These are phyloP conservation scores for Centroberyx gerrardi DNA, from an alignment of 2,797 vertebrate genomes.

Conservation along the genomic window DNA sequence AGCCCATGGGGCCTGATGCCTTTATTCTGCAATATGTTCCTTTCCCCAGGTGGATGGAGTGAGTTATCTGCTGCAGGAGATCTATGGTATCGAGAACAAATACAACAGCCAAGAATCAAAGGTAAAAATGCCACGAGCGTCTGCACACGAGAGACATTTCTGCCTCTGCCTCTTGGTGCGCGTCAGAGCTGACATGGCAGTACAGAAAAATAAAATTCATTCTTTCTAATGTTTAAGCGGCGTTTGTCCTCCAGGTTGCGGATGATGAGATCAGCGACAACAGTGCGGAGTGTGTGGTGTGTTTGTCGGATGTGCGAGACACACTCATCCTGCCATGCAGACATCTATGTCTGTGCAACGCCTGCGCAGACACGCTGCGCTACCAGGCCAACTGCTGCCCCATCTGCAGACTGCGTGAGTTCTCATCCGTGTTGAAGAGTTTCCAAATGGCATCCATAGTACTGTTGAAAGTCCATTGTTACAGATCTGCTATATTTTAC, in stretches of 20 bases:
- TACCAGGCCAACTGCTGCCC: conserved; percentile 99
- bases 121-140: conserved; percentile 71
- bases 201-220: background rate
- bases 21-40: conserved; percentile 45
- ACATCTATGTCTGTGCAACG: conserved; percentile 96
- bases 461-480: background rate
- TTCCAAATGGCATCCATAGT: background rate
- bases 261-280: conserved; percentile 99
- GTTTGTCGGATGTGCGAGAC: conserved; percentile 96
- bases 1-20: conserved; percentile 2
- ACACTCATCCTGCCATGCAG: conserved; percentile 97
- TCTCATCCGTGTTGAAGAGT: rapidly evolving
- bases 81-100: conserved; percentile 99
- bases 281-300: conserved; percentile 98
- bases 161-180: conserved; percentile 2
- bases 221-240: background rate
- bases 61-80: conserved; percentile 98
- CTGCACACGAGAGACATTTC: background rate
- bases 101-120: conserved; percentile 97
- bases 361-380: conserved; percentile 95
- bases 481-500: background rate
- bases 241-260: conserved; percentile 84
- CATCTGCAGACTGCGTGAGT: conserved; percentile 96
- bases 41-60: conserved; percentile 94
- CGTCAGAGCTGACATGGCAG: conserved; percentile 2